Evolutionary conservation across 2,888 invertebrate species (phyloP).

Genomic region (Drosophila paramelanica): DNA sequence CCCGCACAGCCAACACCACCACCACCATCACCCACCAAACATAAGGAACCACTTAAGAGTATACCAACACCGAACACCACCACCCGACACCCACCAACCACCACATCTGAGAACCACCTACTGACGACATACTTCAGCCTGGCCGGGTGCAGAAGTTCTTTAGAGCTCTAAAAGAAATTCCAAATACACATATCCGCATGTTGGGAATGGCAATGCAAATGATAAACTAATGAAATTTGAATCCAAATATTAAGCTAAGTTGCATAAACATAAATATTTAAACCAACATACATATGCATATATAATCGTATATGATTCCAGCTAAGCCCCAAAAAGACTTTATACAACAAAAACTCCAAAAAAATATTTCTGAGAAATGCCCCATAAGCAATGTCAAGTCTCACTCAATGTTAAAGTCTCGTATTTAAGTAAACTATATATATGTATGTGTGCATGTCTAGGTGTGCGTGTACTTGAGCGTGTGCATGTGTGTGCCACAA

Average conservation of each 20-base stretch:
- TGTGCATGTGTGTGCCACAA: neutral
- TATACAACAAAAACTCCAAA: constrained; percentile 19
- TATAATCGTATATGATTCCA: constrained; percentile 5
- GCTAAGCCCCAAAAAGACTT: constrained; percentile 24
- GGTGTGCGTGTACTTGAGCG: neutral
- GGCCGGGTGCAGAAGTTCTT: constrained; percentile 26
- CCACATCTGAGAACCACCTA: constrained; percentile 46
- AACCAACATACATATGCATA: neutral
- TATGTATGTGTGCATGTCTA: neutral
- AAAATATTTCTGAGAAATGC: neutral
- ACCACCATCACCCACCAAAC: constrained; percentile 32
- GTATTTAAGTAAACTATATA: constrained; percentile 2
- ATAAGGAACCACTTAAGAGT: constrained; percentile 2
- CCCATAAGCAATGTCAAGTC: constrained; percentile 33
- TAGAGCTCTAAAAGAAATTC: neutral
- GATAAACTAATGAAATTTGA: constrained; percentile 2
- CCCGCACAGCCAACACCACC: neutral
- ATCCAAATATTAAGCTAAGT: constrained; percentile 7
- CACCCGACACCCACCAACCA: constrained; percentile 15
- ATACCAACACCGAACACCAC: constrained; percentile 7
- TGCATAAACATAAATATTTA: constrained; percentile 22
- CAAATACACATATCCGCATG: constrained; percentile 47
- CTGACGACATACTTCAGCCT: constrained; percentile 13
- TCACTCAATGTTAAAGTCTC: neutral
- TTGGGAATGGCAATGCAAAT: constrained; percentile 27